A percentile compares a stretch with the other conserved stretches of the same genome.
Conservation (phyloP, 2,797 vertebrate species). For the Cossypha polioptera region DNA sequence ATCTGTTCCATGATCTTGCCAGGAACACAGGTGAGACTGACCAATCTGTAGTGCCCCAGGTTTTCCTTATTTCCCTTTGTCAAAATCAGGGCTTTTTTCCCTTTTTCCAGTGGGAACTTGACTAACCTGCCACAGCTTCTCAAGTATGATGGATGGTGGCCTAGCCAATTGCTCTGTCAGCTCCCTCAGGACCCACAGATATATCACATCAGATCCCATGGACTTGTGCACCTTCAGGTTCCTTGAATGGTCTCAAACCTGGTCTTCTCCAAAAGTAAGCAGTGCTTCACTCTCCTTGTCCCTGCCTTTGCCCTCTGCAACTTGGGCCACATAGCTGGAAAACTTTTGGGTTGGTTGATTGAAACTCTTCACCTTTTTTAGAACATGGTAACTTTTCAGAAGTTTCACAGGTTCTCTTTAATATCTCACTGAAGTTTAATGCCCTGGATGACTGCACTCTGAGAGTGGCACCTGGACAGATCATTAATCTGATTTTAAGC, state of each 20-base stretch:
- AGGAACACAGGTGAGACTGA: background rate
- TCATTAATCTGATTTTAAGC: background rate
- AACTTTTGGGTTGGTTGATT: background rate
- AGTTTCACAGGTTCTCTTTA: background rate
- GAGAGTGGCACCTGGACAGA: background rate
- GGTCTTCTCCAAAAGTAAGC: background rate
- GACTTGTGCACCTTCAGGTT: background rate
- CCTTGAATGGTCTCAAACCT: background rate
- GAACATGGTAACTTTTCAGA: background rate
- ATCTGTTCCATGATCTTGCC: background rate
- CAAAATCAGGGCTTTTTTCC: accelerated
- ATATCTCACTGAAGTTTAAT: background rate
- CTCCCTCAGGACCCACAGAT: background rate
- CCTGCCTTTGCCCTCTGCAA: background rate
- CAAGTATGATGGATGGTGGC: background rate
- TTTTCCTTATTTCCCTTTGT: background rate
- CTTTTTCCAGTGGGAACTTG: background rate
- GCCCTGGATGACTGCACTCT: background rate
- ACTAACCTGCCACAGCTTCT: background rate
- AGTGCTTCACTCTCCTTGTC: background rate
- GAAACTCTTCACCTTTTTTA: background rate
- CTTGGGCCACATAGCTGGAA: background rate
- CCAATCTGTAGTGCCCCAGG: background rate
- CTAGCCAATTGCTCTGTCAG: background rate
- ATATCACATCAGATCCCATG: background rate